phyloP scores from a whole-genome alignment of 2,888 invertebrate species.

The Nudaria mundana region DNA sequence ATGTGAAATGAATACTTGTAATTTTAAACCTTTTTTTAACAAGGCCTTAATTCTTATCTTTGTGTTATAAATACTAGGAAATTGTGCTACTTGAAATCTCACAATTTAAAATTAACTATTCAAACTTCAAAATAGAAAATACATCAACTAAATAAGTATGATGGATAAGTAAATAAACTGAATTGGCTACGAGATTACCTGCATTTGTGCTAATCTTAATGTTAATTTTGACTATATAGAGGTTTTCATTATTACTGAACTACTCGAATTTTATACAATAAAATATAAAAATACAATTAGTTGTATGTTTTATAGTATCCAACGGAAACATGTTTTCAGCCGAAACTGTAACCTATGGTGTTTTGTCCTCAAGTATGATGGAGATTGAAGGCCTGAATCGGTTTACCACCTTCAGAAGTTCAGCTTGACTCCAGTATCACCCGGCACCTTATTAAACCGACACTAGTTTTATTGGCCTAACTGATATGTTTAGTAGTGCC shows the following conservation, averaged over 20 bases:
- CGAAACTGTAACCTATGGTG: no score
- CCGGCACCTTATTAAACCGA: no score
- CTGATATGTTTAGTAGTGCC: no score
- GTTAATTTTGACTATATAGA: slow-evolving; percentile 68
- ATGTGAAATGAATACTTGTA: slow-evolving; percentile 54
- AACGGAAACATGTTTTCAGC: not conserved
- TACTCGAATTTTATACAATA: slow-evolving; percentile 73
- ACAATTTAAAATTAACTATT: slow-evolving; percentile 15
- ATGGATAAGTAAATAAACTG: slow-evolving; percentile 19
- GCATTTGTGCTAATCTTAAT: slow-evolving; percentile 66
- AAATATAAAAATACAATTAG: slow-evolving; percentile 53
- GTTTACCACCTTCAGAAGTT: no score
- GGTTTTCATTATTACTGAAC: slow-evolving; percentile 62
- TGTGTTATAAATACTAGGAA: slow-evolving; percentile 40
- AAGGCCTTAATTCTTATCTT: slow-evolving; percentile 54
- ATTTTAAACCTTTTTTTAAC: slow-evolving; percentile 46
- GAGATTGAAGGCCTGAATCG: no score
- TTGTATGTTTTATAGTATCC: slow-evolving; percentile 13
- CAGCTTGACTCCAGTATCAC: no score
- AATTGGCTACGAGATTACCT: slow-evolving; percentile 45
- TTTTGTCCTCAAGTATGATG: no score
- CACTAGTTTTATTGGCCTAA: no score
- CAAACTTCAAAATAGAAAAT: no score
- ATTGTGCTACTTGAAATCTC: slow-evolving; percentile 29
- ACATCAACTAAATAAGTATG: slow-evolving; percentile 6